Base-by-base conservation (phyloP, 2,888 invertebrate species). In the Oxyteleia sp. region DNA sequence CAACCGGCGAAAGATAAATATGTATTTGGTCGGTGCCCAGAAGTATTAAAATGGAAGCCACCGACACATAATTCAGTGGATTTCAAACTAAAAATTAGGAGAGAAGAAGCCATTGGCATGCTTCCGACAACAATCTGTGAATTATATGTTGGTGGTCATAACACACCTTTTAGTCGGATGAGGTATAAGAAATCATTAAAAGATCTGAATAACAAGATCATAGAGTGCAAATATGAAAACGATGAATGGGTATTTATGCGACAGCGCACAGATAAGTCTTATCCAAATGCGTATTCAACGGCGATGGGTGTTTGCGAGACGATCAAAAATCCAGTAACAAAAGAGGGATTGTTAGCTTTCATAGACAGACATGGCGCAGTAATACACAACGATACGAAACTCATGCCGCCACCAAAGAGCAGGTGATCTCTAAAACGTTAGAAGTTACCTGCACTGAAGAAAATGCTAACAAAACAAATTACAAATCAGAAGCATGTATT, bases 31-130 rank as follows among this genome's bases (percentile, higher is more conserved):
- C 95, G 96, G 4, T 98, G 98, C 89, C 94, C 95, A 35, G 95
- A 96, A 49, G 98, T 99, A 0, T 94, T 99, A 13, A 99, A 99
- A 93, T 99, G 99, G 99, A 99, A 99, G 92, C 99, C 99, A 0
- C 94, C 96, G 2, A 95, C 96, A 76, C 95, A 98, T 94, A 99
- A 99, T 94, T 99, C 99, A 3, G 97, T 99, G 0, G 99, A 99
- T 94, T 99, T 99, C 93, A 96, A 95, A 89, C 94, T 99, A 78
- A 96, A 97, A 93, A 97, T 99, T 68, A 95, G 95, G 0, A 95
- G 94, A 1, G 96, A 97, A 92, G 94, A 94, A 11, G 96, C 97
- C 4, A 91, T 94, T 79, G 98, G 97, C 15, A 95, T 97, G 84
- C 86, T 97, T 23, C 94, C 95, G 0, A 94, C 94, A 63, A 96